phyloP scores from a whole-genome alignment of 2,888 invertebrate species.

The Meta bourneti region DNA sequence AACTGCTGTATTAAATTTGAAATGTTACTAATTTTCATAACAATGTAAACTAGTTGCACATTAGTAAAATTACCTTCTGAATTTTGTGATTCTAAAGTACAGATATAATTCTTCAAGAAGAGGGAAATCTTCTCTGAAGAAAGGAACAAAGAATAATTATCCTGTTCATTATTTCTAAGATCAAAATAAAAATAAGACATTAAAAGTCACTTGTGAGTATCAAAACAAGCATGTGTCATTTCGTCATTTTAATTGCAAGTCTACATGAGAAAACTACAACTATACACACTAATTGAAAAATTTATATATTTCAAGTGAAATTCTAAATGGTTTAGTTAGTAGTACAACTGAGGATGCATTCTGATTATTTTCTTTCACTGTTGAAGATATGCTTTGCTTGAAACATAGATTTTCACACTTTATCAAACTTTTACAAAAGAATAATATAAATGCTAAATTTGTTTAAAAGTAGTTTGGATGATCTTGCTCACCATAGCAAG shows the following conservation, averaged over 20 bases:
- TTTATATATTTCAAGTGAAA: too few relatives aligned
- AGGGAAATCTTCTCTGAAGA: conserved; percentile 54
- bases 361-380: too few relatives aligned
- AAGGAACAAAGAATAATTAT: conserved; percentile 54
- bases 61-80: conserved; percentile 41
- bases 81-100: neutral
- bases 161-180: conserved; percentile 51
- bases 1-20: too few relatives aligned
- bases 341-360: too few relatives aligned
- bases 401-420: too few relatives aligned
- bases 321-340: too few relatives aligned
- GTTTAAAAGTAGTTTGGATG: too few relatives aligned
- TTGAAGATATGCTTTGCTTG: too few relatives aligned
- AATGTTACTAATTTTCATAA: too few relatives aligned
- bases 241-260: neutral
- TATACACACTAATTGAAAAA: neutral
- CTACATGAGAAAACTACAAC: neutral
- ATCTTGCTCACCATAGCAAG: too few relatives aligned
- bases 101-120: conserved; percentile 43
- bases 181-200: conserved; percentile 20
- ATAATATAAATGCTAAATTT: too few relatives aligned
- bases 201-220: neutral
- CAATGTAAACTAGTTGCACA: neutral
- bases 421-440: too few relatives aligned
- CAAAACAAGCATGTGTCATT: neutral